These are phyloP conservation scores for Cantharis nigra DNA, from an alignment of 2,888 invertebrate genomes.

Conservation along the genomic window DNA sequence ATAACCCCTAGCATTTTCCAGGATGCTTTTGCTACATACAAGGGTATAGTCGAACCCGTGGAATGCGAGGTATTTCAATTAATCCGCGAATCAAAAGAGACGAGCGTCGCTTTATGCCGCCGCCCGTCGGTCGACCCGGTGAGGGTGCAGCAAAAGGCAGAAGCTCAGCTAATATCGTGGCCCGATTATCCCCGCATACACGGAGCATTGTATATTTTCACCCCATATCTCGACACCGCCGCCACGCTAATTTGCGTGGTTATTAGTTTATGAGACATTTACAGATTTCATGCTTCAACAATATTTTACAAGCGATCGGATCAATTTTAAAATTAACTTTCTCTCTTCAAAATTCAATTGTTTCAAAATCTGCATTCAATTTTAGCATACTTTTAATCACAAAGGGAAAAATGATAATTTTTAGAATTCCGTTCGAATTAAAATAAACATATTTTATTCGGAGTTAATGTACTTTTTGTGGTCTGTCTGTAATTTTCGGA, in stretches of 20 bases:
- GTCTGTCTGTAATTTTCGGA: too few relatives aligned
- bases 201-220: slow-evolving; percentile 35
- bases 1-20: slow-evolving; percentile 42
- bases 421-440: too few relatives aligned
- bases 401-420: too few relatives aligned
- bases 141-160: slow-evolving; percentile 38
- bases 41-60: slow-evolving; percentile 48
- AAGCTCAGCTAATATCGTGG: slow-evolving; percentile 40
- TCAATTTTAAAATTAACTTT: neutral
- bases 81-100: slow-evolving; percentile 58
- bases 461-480: too few relatives aligned
- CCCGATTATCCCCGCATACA: slow-evolving; percentile 40
- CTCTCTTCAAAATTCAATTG: too few relatives aligned
- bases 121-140: slow-evolving; percentile 36
- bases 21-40: slow-evolving; percentile 44
- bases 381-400: too few relatives aligned
- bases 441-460: too few relatives aligned
- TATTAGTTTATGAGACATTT: slow-evolving; percentile 34
- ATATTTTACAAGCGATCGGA: slow-evolving; percentile 17
- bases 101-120: slow-evolving; percentile 51
- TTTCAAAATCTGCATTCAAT: too few relatives aligned
- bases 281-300: slow-evolving; percentile 6
- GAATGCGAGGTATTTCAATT: slow-evolving; percentile 58
- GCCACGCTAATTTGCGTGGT: slow-evolving; percentile 40
- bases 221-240: slow-evolving; percentile 31